Percentiles rank a stretch among this genome's conserved stretches.
These are phyloP conservation scores for Mastomys natalensis DNA, from an alignment of 2,113 vertebrate genomes.

Conservation along the genomic window DNA sequence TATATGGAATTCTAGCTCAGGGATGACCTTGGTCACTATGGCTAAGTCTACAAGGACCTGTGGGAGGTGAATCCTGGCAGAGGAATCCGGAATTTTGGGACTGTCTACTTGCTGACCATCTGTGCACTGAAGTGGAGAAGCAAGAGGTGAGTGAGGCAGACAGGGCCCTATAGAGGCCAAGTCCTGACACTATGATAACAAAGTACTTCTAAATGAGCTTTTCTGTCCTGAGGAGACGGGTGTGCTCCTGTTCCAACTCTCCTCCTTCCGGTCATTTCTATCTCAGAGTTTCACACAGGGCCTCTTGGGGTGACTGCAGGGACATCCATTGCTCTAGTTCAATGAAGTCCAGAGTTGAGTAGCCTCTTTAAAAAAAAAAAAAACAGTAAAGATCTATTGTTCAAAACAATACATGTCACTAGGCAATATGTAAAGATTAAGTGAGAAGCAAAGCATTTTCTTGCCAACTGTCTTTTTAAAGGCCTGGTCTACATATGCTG, in stretches of 20 bases:
- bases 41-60: background rate
- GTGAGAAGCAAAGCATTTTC: slow-evolving; percentile 68
- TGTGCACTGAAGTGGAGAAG: fast-evolving
- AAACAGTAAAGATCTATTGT: slow-evolving; percentile 66
- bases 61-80: background rate
- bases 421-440: slow-evolving; percentile 75
- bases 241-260: background rate
- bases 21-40: background rate
- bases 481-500: slow-evolving; percentile 70
- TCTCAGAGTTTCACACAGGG: background rate
- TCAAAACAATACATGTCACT: slow-evolving; percentile 76
- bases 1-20: fast-evolving
- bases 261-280: background rate
- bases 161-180: fast-evolving
- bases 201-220: background rate
- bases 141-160: fast-evolving
- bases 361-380: background rate
- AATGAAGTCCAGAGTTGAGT: background rate
- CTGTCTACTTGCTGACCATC: background rate
- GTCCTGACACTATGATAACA: background rate
- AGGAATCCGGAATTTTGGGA: background rate
- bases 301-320: background rate
- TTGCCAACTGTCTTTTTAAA: slow-evolving; percentile 66
- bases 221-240: background rate
- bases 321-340: background rate